Base-by-base conservation (phyloP, 2,888 invertebrate species). In the Dryomyza anilis region DNA sequence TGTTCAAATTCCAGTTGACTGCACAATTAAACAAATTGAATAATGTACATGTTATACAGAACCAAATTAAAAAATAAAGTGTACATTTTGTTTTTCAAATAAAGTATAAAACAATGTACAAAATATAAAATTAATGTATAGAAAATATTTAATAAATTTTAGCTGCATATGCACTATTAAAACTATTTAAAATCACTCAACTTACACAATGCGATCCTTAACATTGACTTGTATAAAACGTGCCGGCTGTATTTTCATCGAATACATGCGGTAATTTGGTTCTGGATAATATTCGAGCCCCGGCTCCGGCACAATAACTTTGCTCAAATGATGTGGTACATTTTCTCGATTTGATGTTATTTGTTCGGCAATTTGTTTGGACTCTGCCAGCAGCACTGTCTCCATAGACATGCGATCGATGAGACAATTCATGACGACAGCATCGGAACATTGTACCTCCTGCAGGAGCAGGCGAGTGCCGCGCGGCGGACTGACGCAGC, bases 351-450 rank as follows among this genome's bases (percentile, higher is more conserved):
- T 82, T 21, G 89, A 87, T 80, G 96, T 88, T 10, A 95, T 84
- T 0, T 86, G 81, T 58, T 89, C 86, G 0, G 95, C 95, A 68
- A 88, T 87, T 8, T 86, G 85, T 83, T 81, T 77, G 30, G 76
- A 73, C 23, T 78, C 77, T 67, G 96, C 91, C 23, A 97, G 85
- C 64, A 96, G 84, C 30, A 94, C 86, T 55, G 86, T 86, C 84
- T 97, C 96, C 58, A 94, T 85, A 52, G 83, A 81, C 10, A 86
- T 74, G 76, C 89, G 90, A 85, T 97, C 96, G 63, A 97, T 91
- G 30, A 97, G 86, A 77, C 88, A 91, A 85, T 97, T 97, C 72
- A 89, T 88, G 1, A 96, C 89, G 14, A 93, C 88, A 0, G 91
- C 87, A 84, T 95, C 90, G 3, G 86, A 82, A 63, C 94, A 88